Percentiles rank a stretch among this genome's conserved stretches.
phyloP scores from a whole-genome alignment of 1,140 invertebrate species.

The Drosophila sp. region DNA sequence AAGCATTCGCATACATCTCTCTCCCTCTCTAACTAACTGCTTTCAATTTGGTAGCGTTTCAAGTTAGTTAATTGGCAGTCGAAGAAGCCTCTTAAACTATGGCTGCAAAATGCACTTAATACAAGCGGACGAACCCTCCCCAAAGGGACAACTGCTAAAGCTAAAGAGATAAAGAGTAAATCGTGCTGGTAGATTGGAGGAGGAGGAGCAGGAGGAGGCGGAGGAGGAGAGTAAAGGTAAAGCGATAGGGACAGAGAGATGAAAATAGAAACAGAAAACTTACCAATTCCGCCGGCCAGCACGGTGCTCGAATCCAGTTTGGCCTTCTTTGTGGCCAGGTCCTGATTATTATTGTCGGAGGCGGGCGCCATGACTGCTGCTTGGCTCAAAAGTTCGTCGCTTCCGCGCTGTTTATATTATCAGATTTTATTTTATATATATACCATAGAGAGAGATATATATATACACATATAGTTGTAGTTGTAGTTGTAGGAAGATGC shows the following conservation, averaged over 20 bases:
- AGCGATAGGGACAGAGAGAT: conserved; percentile 16
- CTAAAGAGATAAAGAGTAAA: conserved; percentile 10
- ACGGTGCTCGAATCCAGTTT: conserved; percentile 83
- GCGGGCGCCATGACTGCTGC: conserved; percentile 96
- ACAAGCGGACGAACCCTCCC: conserved; percentile 32
- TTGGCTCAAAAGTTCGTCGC: conserved; percentile 96
- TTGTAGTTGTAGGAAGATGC: conserved; percentile 23
- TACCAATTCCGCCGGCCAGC: conserved; percentile 82
- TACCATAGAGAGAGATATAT: conserved; percentile 31
- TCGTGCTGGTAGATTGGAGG: not conserved
- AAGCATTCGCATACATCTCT: conserved; percentile 32
- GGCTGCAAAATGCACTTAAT: conserved; percentile 63
- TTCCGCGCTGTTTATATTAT: conserved; percentile 94
- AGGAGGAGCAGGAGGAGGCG: conserved; percentile 5
- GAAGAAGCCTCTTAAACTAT: conserved; percentile 39
- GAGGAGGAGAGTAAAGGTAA: conserved; percentile 2
- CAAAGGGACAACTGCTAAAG: conserved; percentile 18
- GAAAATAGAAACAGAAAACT: conserved; percentile 51
- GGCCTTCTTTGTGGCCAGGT: conserved; percentile 96
- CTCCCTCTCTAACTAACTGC: conserved; percentile 23
- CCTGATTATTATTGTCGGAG: conserved; percentile 95
- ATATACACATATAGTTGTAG: conserved; percentile 21
- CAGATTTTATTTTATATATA: conserved; percentile 11
- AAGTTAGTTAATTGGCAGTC: conserved; percentile 58
- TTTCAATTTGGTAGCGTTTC: conserved; percentile 23